A percentile compares a stretch with the other conserved stretches of the same genome.
Evolutionary conservation across 1,140 invertebrate genomes (phyloP).

Genomic region (Dinothrombium tinctorium): DNA sequence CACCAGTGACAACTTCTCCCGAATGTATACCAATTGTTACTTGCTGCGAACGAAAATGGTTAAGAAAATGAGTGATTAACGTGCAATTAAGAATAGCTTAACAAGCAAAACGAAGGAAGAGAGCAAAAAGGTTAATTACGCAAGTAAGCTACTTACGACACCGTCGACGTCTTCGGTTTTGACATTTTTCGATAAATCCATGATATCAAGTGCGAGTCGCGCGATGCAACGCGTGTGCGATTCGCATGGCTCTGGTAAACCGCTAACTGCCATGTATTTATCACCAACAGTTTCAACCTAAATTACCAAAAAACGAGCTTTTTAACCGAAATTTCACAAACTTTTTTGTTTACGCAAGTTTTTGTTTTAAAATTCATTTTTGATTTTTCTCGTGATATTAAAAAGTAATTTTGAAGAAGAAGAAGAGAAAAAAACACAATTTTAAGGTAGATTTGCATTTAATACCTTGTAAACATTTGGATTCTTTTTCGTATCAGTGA

Average conservation of each 20-base stretch:
- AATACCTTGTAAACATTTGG: slow-evolving; percentile 80
- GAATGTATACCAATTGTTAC: slow-evolving; percentile 90
- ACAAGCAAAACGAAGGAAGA: slow-evolving; percentile 1
- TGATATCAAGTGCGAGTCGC: slow-evolving; percentile 74
- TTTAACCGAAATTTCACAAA: too few relatives aligned
- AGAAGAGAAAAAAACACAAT: too few relatives aligned
- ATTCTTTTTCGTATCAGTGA: slow-evolving; percentile 71
- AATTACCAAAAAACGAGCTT: slow-evolving; percentile 12
- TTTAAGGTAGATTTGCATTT: too few relatives aligned
- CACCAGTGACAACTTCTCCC: slow-evolving; percentile 83
- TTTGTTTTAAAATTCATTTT: too few relatives aligned
- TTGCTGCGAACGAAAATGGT: too few relatives aligned
- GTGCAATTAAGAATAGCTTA: slow-evolving; percentile 13
- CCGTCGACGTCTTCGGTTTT: slow-evolving; percentile 50
- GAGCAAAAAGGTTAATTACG: not conserved
- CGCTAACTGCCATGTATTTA: slow-evolving; percentile 97
- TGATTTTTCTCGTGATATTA: too few relatives aligned
- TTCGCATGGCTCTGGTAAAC: slow-evolving; percentile 69
- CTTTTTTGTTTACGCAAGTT: too few relatives aligned
- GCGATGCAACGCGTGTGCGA: slow-evolving; percentile 82
- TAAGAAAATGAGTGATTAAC: too few relatives aligned
- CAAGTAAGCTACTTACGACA: slow-evolving; percentile 38
- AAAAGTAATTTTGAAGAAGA: too few relatives aligned
- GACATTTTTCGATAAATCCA: slow-evolving; percentile 68
- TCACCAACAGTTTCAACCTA: slow-evolving; percentile 98